Evolutionary conservation across 92 coral and sea anemone species (phyloP).

Genomic region (Epizoanthus rinbou): DNA sequence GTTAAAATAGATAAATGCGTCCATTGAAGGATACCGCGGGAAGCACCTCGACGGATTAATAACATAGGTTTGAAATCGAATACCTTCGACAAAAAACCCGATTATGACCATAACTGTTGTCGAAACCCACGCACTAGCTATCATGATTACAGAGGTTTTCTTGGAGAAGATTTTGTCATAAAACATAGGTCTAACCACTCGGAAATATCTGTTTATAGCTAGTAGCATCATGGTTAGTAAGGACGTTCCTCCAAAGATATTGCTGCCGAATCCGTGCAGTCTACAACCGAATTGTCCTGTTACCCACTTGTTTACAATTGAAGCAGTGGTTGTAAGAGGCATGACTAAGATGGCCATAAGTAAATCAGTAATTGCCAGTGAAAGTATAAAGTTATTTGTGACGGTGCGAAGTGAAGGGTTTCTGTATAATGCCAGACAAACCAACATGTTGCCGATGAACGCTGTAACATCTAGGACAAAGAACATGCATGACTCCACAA

Average conservation of each 20-base stretch:
- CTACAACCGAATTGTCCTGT: conserved; percentile 24
- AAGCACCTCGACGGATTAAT: conserved; percentile 25
- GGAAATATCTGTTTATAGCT: conserved; percentile 27
- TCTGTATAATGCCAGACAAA: conserved; percentile 23
- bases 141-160: conserved; percentile 5
- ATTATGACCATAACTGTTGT: not conserved
- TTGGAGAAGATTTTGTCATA: conserved; percentile 19
- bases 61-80: not conserved
- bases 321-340: conserved; percentile 22
- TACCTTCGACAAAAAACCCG: conserved; percentile 26
- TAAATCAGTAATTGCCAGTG: conserved; percentile 24
- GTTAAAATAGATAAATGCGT: too few relatives aligned
- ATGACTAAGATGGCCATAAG: conserved; percentile 26
- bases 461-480: not conserved
- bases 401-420: conserved; percentile 28
- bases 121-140: conserved; percentile 11
- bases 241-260: conserved; percentile 29
- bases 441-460: conserved; percentile 18
- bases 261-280: conserved; percentile 15
- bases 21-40: too few relatives aligned
- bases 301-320: conserved; percentile 23
- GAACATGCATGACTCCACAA: conserved; percentile 30
- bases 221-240: conserved; percentile 30
- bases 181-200: conserved; percentile 26
- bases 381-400: conserved; percentile 23